Percentiles rank a stretch among this genome's conserved stretches.
Evolutionary conservation across 2,797 vertebrate species (phyloP).

Genomic region (Gallirallus australis): DNA sequence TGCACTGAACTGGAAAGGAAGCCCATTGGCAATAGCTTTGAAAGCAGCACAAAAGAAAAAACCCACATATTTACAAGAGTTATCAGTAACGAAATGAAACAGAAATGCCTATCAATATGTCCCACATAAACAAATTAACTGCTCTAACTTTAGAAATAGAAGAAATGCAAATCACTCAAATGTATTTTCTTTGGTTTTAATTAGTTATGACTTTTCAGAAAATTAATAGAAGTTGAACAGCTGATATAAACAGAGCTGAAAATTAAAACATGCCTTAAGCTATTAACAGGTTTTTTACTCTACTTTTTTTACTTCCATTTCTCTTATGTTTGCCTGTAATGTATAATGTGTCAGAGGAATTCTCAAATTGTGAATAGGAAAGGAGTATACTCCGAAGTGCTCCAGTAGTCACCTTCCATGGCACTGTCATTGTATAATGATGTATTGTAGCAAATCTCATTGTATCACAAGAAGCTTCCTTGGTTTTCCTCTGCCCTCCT

Average conservation of each 20-base stretch:
- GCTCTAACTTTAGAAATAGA: not conserved
- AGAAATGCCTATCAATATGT: not conserved
- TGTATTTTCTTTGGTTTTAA: constrained; percentile 21
- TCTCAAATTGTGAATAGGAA: constrained; percentile 11
- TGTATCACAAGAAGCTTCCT: not conserved
- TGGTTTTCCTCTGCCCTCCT: not conserved
- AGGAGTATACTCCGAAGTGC: not conserved
- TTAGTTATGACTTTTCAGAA: constrained; percentile 21
- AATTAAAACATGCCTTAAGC: constrained; percentile 23
- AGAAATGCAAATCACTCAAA: constrained; percentile 19
- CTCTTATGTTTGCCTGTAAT: not conserved
- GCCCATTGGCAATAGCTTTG: not conserved
- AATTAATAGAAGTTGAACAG: not conserved
- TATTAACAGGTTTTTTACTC: not conserved
- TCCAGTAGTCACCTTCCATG: not conserved
- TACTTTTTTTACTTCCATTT: not conserved
- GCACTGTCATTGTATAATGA: not conserved
- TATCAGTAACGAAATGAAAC: constrained; percentile 24
- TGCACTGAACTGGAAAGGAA: not conserved
- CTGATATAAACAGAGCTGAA: constrained; percentile 29
- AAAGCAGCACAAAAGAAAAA: not conserved
- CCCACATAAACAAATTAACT: not conserved
- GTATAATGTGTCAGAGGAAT: not conserved
- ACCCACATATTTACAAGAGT: not conserved
- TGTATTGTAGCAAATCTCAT: no score